These are phyloP conservation scores for Microctenopoma lineatum DNA, from an alignment of 2,797 vertebrate species.

Conservation along the genomic window DNA sequence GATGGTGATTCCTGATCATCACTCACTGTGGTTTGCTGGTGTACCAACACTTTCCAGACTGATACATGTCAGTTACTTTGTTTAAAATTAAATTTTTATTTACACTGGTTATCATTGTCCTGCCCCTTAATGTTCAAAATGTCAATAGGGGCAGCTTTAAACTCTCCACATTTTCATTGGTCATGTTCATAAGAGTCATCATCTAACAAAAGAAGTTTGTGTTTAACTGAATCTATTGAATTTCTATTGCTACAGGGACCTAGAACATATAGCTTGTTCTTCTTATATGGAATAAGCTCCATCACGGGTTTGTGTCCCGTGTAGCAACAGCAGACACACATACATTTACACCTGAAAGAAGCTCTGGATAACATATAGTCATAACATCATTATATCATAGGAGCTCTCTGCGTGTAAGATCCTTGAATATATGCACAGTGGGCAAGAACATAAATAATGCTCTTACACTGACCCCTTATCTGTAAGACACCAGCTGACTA, in stretches of 20 bases:
- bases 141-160: slow-evolving; percentile 5
- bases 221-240: too few species aligned
- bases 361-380: slow-evolving; percentile 39
- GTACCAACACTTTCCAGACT: too few species aligned
- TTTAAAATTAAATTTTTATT: too few species aligned
- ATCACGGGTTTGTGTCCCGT: slow-evolving; percentile 1
- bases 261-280: not conserved
- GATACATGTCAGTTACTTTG: too few species aligned
- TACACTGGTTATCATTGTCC: not conserved
- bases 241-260: not conserved
- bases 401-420: slow-evolving; percentile 41
- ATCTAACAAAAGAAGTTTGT: not conserved
- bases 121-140: slow-evolving; percentile 2
- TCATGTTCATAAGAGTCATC: not conserved
- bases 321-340: not conserved
- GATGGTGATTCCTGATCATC: too few species aligned
- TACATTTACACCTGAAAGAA: slow-evolving; percentile 26
- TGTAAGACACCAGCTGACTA: slow-evolving; percentile 45
- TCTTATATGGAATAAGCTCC: not conserved
- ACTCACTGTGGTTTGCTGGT: too few species aligned
- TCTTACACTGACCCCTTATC: slow-evolving; percentile 45
- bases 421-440: slow-evolving; percentile 36
- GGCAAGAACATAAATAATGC: slow-evolving; percentile 50
- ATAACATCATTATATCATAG: slow-evolving; percentile 24
- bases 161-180: not conserved